A percentile compares a stretch with the other conserved stretches of the same genome.
These are phyloP conservation scores for Melangyna quadrimaculata DNA, from an alignment of 2,888 invertebrate species.

Conservation along the genomic window DNA sequence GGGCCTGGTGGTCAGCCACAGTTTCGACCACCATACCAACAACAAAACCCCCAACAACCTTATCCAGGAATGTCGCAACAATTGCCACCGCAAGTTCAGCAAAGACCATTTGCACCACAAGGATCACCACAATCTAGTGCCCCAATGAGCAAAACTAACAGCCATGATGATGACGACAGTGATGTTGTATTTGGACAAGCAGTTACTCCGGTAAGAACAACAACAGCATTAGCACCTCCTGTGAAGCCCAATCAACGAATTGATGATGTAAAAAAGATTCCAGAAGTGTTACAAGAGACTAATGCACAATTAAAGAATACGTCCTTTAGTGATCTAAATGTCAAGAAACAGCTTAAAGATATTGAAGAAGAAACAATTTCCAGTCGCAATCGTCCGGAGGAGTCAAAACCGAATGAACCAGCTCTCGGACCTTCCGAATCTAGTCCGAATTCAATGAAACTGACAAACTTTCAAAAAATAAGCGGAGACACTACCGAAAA, in stretches of 20 bases:
- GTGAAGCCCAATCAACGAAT: background rate
- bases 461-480: constrained; percentile 56
- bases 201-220: constrained; percentile 77
- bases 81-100: constrained; percentile 65
- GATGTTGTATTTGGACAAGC: constrained; percentile 80
- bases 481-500: constrained; percentile 35
- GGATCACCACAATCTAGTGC: constrained; percentile 61
- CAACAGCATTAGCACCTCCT: constrained; percentile 9
- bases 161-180: constrained; percentile 79
- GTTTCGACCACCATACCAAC: constrained; percentile 75
- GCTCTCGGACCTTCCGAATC: constrained; percentile 34
- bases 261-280: constrained; percentile 67
- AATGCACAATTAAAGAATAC: background rate
- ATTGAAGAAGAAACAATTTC: constrained; percentile 41
- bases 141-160: constrained; percentile 67
- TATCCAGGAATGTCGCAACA: constrained; percentile 60
- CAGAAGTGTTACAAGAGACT: constrained; percentile 9
- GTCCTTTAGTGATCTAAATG: constrained; percentile 30
- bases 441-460: constrained; percentile 31
- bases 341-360: constrained; percentile 44
- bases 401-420: constrained; percentile 27
- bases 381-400: background rate
- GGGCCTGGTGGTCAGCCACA: constrained; percentile 75
- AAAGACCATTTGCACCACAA: constrained; percentile 74
- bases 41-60: constrained; percentile 74